Percentiles rank a stretch among this genome's conserved stretches.
Evolutionary conservation across 1,140 invertebrate genomes (phyloP).

Genomic region (Sogatella furcifera): DNA sequence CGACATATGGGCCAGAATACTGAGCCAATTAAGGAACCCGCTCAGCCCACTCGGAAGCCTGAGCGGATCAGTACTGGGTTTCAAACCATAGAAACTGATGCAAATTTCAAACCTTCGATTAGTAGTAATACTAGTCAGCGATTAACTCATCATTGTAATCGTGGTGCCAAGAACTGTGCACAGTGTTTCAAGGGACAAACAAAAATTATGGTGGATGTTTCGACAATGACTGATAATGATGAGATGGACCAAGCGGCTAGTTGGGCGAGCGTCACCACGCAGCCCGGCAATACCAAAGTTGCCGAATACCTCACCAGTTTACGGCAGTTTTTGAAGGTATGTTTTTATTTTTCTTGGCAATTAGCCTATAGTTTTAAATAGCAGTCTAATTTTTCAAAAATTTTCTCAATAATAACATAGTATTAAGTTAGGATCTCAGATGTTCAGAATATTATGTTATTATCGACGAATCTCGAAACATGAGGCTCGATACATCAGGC

Average conservation of each 20-base stretch:
- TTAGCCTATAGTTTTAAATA: no score
- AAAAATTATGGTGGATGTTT: slow-evolving; percentile 38
- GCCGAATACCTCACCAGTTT: slow-evolving; percentile 28
- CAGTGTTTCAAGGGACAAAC: slow-evolving; percentile 25
- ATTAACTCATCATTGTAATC: slow-evolving; percentile 15
- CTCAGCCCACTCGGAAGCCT: slow-evolving; percentile 1
- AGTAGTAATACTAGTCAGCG: slow-evolving; percentile 5
- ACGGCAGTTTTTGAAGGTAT: slow-evolving; percentile 27
- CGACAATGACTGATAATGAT: slow-evolving; percentile 41
- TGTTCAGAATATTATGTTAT: no score
- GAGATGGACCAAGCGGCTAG: slow-evolving; percentile 21
- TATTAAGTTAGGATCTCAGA: no score
- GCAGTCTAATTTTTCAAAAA: no score
- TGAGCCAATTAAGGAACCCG: slow-evolving; percentile 3
- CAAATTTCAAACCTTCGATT: slow-evolving; percentile 11
- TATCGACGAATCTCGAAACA: no score
- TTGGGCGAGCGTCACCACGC: slow-evolving; percentile 18
- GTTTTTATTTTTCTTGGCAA: no score
- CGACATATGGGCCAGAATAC: slow-evolving; percentile 4
- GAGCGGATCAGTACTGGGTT: neutral
- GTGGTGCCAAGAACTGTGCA: slow-evolving; percentile 16
- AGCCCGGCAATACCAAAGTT: slow-evolving; percentile 25
- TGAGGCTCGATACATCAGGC: no score
- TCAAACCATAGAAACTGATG: neutral
- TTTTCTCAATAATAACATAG: no score